These are phyloP conservation scores for Caenorhabditis latens DNA, from an alignment of 1,140 invertebrate species.

Conservation along the genomic window DNA sequence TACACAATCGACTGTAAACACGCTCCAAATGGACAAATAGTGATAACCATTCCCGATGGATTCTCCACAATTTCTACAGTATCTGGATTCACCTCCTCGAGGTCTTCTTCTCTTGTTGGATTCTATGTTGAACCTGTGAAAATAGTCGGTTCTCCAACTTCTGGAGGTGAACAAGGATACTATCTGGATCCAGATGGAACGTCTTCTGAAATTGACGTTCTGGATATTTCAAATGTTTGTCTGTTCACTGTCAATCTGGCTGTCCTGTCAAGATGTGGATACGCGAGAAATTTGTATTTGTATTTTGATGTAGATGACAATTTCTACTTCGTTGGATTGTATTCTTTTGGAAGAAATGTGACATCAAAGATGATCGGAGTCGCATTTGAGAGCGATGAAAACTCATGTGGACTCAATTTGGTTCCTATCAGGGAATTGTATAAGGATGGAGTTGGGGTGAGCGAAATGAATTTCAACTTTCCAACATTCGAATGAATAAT, in stretches of 20 bases:
- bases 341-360: not conserved
- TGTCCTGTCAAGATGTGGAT: slow-evolving; percentile 7
- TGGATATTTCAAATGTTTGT: not conserved
- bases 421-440: not conserved
- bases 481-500: too few relatives aligned
- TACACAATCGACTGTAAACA: not conserved
- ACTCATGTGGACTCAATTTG: not conserved
- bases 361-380: not conserved
- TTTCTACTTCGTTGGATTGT: not conserved
- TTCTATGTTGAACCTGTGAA: not conserved
- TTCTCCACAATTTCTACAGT: too few relatives aligned
- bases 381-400: not conserved
- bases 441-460: not conserved
- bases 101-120: not conserved
- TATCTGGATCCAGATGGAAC: not conserved
- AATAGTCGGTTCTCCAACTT: not conserved
- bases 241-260: not conserved
- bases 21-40: not conserved
- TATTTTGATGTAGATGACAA: not conserved
- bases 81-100: not conserved
- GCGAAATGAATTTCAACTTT: not conserved
- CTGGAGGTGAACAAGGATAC: not conserved
- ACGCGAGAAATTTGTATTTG: not conserved
- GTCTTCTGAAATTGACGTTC: not conserved
- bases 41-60: not conserved